Base-by-base conservation (phyloP, 2,888 invertebrate genomes). In the Neria commutata region DNA sequence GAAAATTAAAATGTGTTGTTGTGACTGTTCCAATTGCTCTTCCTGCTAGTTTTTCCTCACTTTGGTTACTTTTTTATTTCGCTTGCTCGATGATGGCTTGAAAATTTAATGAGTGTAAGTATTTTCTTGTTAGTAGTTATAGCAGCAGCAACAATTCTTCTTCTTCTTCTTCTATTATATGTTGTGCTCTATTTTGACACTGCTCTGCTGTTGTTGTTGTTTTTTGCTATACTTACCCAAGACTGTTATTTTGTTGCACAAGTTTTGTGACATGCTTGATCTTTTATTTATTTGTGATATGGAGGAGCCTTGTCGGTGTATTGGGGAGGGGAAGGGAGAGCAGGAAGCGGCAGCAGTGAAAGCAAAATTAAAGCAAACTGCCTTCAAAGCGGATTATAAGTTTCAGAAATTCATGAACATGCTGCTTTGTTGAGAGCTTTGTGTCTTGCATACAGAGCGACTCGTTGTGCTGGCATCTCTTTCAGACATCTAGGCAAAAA, bases 101-200 rank as follows among this genome's bases (percentile, higher is more conserved):
- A 42, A 42, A 42, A 42, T 42, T 42, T 42, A 42, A 42, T 42
- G 42, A 42, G 42, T 19, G 42, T 19, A 19, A 8, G 6, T 8
- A 8, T 29, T 29, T 29, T 29, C 29, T 6, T 6, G 45, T 14
- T 49, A 40, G 47, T 48, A 40, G 24, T 40, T 56, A 19, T 25
- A 33, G 33, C 37, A 34, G 5, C 11, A 23, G 25, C 46, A 53
- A 47, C 51, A 45, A 49, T 24, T 49, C 17, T 49, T 42, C 19
- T 19, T 42, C 3, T 17, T 42, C 19, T 42, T 42, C 17, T 49
- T 42, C 19, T 19, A 19, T 3, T 17, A 19, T 17, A 19, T 42
- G 42, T 42, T 42, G 42, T 37, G 37, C 37, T 37, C n/a, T 37
- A 37, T 5, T 14, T 37, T 37, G 6, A n/a, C 16, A 14, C 11